These are phyloP conservation scores for Menura novaehollandiae DNA, from an alignment of 2,113 vertebrate genomes.

Conservation along the genomic window DNA sequence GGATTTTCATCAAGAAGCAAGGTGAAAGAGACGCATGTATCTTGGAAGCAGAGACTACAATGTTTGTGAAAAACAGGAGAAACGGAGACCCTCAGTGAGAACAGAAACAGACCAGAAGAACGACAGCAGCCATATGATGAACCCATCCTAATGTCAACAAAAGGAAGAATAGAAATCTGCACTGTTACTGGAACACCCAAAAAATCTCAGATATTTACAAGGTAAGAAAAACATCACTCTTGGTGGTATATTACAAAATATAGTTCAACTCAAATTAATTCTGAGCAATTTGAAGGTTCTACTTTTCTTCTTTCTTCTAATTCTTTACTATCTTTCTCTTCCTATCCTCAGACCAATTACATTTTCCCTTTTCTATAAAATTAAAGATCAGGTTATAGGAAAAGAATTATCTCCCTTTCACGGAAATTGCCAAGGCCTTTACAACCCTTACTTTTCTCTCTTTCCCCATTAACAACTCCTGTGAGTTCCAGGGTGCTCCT, in stretches of 20 bases:
- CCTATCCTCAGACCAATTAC: neutral
- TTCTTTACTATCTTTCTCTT: neutral
- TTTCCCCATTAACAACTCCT: neutral
- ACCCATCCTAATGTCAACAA: neutral
- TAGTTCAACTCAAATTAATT: neutral
- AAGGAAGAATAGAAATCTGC: neutral
- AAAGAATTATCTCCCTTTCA: neutral
- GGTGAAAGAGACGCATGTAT: neutral
- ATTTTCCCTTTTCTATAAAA: neutral
- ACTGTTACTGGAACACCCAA: neutral
- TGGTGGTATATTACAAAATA: neutral
- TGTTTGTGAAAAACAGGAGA: neutral
- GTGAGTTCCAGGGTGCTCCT: neutral
- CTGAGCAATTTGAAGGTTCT: neutral
- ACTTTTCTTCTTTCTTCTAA: neutral
- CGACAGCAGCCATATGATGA: neutral
- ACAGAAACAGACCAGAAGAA: neutral
- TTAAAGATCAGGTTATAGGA: neutral
- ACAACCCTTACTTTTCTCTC: neutral
- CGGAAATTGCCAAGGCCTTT: neutral
- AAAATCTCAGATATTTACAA: neutral
- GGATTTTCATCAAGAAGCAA: neutral
- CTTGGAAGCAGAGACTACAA: neutral
- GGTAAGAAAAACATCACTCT: neutral
- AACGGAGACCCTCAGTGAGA: neutral